Percentiles rank a stretch among this genome's conserved stretches.
These are phyloP conservation scores for Bujurquina vittata DNA, from an alignment of 2,113 vertebrate species.

Conservation along the genomic window DNA sequence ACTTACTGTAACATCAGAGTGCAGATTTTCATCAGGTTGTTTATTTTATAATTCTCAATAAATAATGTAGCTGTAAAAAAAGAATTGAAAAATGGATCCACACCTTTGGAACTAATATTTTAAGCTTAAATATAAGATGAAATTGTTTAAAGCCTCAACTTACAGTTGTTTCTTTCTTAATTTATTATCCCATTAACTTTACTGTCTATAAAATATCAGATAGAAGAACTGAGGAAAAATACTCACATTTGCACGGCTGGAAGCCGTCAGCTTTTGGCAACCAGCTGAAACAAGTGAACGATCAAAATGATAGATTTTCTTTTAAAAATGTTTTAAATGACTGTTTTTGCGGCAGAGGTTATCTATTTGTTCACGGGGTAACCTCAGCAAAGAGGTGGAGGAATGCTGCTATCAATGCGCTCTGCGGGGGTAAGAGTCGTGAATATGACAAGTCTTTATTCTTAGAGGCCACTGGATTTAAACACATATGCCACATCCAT, in stretches of 20 bases:
- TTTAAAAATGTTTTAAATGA: constrained; percentile 13
- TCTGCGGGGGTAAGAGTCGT: background rate
- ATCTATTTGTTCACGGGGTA: background rate
- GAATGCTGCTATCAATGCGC: constrained; percentile 26
- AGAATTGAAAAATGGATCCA: background rate
- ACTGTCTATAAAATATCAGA: background rate
- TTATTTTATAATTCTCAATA: background rate
- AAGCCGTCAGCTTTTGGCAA: background rate
- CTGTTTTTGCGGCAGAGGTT: background rate
- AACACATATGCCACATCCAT: constrained; percentile 40
- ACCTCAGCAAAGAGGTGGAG: background rate
- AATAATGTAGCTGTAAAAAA: background rate
- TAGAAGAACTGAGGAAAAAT: background rate
- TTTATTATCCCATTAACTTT: background rate
- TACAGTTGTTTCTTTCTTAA: background rate
- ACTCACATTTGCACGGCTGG: background rate
- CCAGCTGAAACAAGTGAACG: background rate
- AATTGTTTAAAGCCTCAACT: constrained; percentile 6
- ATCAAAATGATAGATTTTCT: background rate
- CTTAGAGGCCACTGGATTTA: constrained; percentile 4
- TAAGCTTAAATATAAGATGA: background rate
- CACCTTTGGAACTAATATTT: background rate
- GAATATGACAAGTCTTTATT: constrained; percentile 18
- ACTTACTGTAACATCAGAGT: background rate
- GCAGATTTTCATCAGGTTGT: background rate